Evolutionary conservation across 2,113 vertebrate genomes (phyloP).

Genomic region (Lethenteron camtschaticum): DNA sequence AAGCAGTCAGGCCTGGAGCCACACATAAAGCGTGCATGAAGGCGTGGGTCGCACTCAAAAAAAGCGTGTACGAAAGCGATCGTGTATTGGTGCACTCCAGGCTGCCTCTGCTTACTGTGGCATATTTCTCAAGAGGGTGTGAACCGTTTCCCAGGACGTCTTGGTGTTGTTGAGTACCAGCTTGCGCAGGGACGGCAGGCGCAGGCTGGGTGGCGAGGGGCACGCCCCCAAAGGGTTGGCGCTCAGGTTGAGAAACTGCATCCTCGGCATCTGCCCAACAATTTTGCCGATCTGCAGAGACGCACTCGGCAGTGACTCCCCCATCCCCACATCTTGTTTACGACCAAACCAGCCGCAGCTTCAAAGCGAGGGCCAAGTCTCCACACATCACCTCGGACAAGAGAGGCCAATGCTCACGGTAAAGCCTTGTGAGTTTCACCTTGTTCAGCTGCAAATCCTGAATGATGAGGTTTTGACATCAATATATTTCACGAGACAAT

Average conservation of each 20-base stretch:
- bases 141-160: constrained; percentile 77
- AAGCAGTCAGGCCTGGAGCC: no score
- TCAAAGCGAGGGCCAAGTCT: constrained; percentile 18
- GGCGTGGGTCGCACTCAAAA: no score
- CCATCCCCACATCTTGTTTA: constrained; percentile 23
- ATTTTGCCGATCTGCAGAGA: constrained; percentile 64
- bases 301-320: constrained; percentile 8
- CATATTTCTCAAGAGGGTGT: constrained; percentile 53
- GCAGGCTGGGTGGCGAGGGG: constrained; percentile 41
- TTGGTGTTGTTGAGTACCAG: constrained; percentile 92
- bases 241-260: constrained; percentile 94
- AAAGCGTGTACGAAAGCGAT: no score
- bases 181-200: constrained; percentile 53
- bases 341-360: constrained; percentile 16
- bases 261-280: constrained; percentile 66
- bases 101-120: constrained; percentile 42
- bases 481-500: no score
- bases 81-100: no score
- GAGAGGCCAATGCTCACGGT: constrained; percentile 19
- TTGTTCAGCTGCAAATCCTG: no score
- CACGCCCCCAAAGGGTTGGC: constrained; percentile 66
- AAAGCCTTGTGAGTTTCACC: no score
- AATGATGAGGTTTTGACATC: no score
- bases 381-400: constrained; percentile 15
- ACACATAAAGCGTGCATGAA: no score